Conservation (phyloP, 64 coral and sea anemone genomes). For the Pocillopora damicornis region DNA sequence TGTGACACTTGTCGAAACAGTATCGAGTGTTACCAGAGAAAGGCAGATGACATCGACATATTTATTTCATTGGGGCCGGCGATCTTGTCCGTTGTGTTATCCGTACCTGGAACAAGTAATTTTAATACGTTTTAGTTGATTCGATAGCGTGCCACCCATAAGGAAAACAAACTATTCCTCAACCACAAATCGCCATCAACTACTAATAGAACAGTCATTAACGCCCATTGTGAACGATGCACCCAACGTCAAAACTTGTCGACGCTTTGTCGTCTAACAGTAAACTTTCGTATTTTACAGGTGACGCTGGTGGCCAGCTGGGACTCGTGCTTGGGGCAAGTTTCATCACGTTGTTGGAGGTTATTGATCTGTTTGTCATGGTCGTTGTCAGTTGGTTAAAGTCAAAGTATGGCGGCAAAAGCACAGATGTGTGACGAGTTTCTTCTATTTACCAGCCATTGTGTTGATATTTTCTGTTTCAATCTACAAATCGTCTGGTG, state of each 20-base stretch:
- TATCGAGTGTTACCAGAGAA: too few relatives aligned
- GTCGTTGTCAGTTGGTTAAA: slow-evolving; percentile 30
- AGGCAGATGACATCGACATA: too few relatives aligned
- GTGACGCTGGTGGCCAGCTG: slow-evolving; percentile 61
- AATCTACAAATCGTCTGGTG: neutral
- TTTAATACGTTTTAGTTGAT: too few relatives aligned
- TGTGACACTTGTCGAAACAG: too few relatives aligned
- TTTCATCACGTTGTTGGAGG: slow-evolving; percentile 54
- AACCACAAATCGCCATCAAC: too few relatives aligned
- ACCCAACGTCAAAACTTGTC: too few relatives aligned
- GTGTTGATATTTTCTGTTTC: neutral
- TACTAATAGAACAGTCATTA: neutral
- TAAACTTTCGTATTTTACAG: neutral
- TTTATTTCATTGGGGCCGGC: too few relatives aligned
- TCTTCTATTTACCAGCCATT: neutral
- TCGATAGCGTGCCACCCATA: too few relatives aligned
- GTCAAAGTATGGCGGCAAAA: neutral
- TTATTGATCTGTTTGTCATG: slow-evolving; percentile 46
- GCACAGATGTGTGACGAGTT: neutral
- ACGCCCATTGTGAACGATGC: neutral
- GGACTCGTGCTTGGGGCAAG: slow-evolving; percentile 58
- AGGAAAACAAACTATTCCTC: too few relatives aligned
- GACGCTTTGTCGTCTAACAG: too few relatives aligned
- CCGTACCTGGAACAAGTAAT: too few relatives aligned
- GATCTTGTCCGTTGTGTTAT: too few relatives aligned